These are phyloP conservation scores for Athene noctua DNA, from an alignment of 2,113 vertebrate genomes.

Conservation along the genomic window DNA sequence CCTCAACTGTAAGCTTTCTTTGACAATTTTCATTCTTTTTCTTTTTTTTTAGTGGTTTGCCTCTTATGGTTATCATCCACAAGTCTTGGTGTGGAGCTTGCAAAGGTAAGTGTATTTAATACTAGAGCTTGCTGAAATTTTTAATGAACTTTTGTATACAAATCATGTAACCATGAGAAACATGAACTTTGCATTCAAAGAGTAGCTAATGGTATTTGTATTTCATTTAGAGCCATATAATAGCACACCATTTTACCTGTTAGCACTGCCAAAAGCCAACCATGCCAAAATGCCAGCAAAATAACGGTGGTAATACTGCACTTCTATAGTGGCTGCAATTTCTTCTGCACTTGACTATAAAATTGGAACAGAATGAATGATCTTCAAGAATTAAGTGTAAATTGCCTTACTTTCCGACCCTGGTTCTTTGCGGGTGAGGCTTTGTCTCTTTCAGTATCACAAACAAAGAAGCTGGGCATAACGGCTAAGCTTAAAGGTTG, in stretches of 20 bases:
- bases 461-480: background rate
- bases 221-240: background rate
- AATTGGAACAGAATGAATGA: background rate
- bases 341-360: background rate
- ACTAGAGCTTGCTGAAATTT: background rate
- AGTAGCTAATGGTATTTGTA: background rate
- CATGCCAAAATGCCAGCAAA: background rate
- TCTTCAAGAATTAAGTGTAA: background rate
- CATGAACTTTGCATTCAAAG: background rate
- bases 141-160: background rate
- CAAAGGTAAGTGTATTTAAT: constrained; percentile 82
- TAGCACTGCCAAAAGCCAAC: background rate
- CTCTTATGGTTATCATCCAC: constrained; percentile 95
- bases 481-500: background rate
- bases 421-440: background rate
- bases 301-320: background rate
- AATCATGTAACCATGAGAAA: background rate
- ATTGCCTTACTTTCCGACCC: background rate
- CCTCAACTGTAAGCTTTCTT: background rate
- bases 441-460: background rate
- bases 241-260: background rate
- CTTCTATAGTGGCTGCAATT: background rate
- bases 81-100: constrained; percentile 99
- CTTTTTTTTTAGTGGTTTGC: constrained; percentile 83
- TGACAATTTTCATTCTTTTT: background rate